These are phyloP conservation scores for Planococcus citri DNA, from an alignment of 1,140 invertebrate species.

Conservation along the genomic window DNA sequence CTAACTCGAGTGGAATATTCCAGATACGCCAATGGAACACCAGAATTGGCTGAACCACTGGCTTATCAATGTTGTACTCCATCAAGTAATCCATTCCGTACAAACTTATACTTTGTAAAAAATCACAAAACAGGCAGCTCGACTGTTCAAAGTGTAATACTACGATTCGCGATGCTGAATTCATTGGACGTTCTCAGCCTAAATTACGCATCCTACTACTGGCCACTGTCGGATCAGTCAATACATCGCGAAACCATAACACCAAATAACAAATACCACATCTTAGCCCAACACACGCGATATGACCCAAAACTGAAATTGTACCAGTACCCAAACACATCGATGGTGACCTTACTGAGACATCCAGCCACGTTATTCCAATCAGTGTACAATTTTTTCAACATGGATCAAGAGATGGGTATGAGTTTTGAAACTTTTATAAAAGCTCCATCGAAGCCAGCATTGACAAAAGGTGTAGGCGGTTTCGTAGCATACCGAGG, in stretches of 20 bases:
- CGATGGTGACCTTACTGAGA: conserved; percentile 34
- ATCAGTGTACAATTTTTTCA: conserved; percentile 32
- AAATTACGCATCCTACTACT: conserved; percentile 34
- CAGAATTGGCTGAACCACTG: too few relatives aligned
- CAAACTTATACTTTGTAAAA: conserved; percentile 35
- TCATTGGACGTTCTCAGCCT: conserved; percentile 34
- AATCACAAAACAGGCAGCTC: conserved; percentile 40
- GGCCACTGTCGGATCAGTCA: background rate
- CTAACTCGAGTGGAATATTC: too few relatives aligned
- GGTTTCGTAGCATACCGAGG: too few relatives aligned
- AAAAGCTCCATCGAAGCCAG: background rate
- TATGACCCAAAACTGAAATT: conserved; percentile 29
- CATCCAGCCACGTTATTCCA: conserved; percentile 35
- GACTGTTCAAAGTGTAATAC: conserved; percentile 38
- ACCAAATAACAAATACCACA: conserved; percentile 27
- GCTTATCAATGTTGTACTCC: background rate
- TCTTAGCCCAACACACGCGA: conserved; percentile 31
- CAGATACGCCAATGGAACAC: too few relatives aligned
- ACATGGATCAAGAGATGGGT: conserved; percentile 26
- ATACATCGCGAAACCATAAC: background rate
- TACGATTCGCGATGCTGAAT: conserved; percentile 34
- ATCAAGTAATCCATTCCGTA: background rate
- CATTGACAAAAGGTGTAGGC: too few relatives aligned
- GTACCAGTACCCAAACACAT: conserved; percentile 32
- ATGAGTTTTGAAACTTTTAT: too few relatives aligned